Evolutionary conservation across 2,113 vertebrate species (phyloP), one percentile per base, ranked within the genome.

Genomic region (Xyrauchen texanus): DNA sequence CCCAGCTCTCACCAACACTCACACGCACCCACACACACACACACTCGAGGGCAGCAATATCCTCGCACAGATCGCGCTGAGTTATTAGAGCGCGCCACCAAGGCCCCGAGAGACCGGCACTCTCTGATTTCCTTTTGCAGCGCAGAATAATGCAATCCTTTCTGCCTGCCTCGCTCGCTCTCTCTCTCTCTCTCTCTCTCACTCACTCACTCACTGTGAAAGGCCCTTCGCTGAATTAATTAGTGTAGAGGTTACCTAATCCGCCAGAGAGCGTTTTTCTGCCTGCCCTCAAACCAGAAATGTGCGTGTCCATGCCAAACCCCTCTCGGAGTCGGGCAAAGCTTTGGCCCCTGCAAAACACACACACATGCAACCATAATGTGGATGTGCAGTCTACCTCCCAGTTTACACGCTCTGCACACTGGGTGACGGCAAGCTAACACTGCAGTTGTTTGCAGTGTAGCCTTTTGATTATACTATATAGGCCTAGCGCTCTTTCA

Each of bases 211-310:
- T 66, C 46, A 57, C 76, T 78, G 61, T 85, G 82, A 85, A 84
- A 82, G 81, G 79, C 84, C 73, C 81, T 85, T 82, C 64, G 47
- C 84, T 77, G 81, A 87, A 86, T 86, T 86, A 82, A 87, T 87
- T 86, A 86, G 87, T 85, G 85, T 86, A 71, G 84, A 85, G 80
- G 81, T 85, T 85, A 83, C 81, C 85, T 85, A 85, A 85, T 81
- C 87, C 82, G 79, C 84, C 15, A 68, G 82, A 80, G 80, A 84
- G 80, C 83, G 51, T 78, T 86, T 85, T 82, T 70, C 67, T 63
- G 62, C 71, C 82, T 73, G 76, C 72, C 79, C 67, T 75, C 47
- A 61, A 83, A 81, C 66, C 66, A 78, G 76, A 65, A 81, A 77
- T 76, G 72, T 76, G 76, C 76, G 61, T 76, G 63, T 74, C 81